Base-by-base conservation (phyloP, 2,113 vertebrate species). In the Chaenogobius annularis region DNA sequence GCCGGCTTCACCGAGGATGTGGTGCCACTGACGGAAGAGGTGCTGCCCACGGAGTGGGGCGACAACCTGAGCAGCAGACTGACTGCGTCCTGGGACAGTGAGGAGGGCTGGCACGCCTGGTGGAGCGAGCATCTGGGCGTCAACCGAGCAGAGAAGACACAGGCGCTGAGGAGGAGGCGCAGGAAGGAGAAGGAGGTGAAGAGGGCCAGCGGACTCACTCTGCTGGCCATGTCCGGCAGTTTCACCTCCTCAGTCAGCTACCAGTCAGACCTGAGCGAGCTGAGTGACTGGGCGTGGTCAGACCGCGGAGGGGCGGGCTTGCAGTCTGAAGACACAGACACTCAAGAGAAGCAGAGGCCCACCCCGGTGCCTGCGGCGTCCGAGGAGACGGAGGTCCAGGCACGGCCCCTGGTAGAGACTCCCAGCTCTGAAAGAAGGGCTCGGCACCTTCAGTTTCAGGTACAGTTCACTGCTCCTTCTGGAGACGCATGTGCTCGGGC, bases 181-280 rank as follows among this genome's bases (percentile, higher is more conserved):
- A 88, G 52, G 54, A 74, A 15, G 44, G 81, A 92, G 80, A 95
- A 95, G 68, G 87, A 59, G 6, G 76, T 22, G 0, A 79, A 8
- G 15, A 84, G 69, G 7, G 80, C 82, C 0, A 23, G 43, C 0
- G 73, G 54, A 0, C 68, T 44, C 1, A 64, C 67, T 5, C 17
- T 74, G 1, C 83, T 84, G 0, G 15, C 61, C 10, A 92, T 94
- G 9, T 89, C 94, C 0, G 87, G 92, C 17, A 96, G 94, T 75
- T 96, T 96, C 83, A 91, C 92, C 64, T 94, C 96, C 0, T 94
- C 94, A 0, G 0, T 91, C 62, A 93, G 89, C 47, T 91, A 92
- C 81, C 93, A 87, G 68, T 86, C 91, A 0, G 91, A 92, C 14
- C 50, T 88, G 61, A 48, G 79, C 10, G 71, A 74, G 3, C 70